Base-by-base conservation (phyloP, 2,888 invertebrate genomes). In the Xestia rhomboidea region DNA sequence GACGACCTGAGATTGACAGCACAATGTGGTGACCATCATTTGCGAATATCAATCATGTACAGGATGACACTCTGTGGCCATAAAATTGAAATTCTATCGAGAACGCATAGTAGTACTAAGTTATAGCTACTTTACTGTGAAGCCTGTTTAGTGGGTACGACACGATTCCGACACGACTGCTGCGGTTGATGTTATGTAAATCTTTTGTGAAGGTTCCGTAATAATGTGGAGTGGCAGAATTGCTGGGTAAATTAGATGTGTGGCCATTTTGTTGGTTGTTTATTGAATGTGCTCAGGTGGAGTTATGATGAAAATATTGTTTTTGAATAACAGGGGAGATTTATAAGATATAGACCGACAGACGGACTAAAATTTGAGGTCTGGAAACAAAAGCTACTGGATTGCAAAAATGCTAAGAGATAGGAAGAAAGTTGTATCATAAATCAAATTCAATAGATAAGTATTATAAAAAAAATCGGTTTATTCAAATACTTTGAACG, bases 31-130 rank as follows among this genome's bases (percentile, higher is more conserved):
- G 72, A 79, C 88, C 87, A 90, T 92, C 91, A 92, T 92, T 93
- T 90, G 92, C 89, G 91, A 90, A 90, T 92, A 93, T 94, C 94
- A 93, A 93, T 94, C 94, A 93, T 89, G 77, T 76, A 38, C 60
- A 73, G 88, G 85, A 89, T 90, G 91, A 91, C 91, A 88, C 89
- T 79, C 77, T 41, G 90, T 72, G 88, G 89, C 85, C 89, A 91
- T 95, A 93, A 95, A 94, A 92, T 92, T 92, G 92, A 93, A 92
- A 92, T 92, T 92, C 92, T 91, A 93, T 93, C 91, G 92, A 89
- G 76, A 88, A 91, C 77, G 92, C 93, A 27, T 79, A 60, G 80
- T 73, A 81, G 93, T 92, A 89, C 87, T 88, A 85, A 87, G 89
- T 91, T 93, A 93, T 92, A 88, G 92, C 93, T 92, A 92, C 93